Evolutionary conservation across 1,140 invertebrate genomes (phyloP), one percentile per base, ranked within the genome.

Genomic region (Argopecten irradians): DNA sequence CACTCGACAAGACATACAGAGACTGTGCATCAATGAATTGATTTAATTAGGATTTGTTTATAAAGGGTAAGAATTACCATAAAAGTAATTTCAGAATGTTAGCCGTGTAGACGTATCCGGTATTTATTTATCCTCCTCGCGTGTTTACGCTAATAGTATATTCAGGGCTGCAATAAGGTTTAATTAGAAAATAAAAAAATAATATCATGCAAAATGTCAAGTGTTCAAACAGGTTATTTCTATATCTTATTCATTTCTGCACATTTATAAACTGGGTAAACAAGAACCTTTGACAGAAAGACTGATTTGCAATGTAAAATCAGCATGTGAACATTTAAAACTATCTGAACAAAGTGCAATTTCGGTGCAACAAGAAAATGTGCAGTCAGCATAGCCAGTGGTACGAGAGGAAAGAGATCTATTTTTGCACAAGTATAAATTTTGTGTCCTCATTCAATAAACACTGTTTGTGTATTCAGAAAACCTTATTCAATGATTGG

Each of bases 1-100:
- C 55, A 71, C 55, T 71, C 55, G n/a, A 71, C n/a, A n/a, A 28
- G n/a, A 71, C n/a, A 71, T 71, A n/a, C 55, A 71, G n/a, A 71
- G 28, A n/a, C 28, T 28, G n/a, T n/a, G 5, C 16, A 28, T 28
- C n/a, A 28, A 71, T 71, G 55, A 28, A 71, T 71, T 71, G 55
- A 71, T 71, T 71, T 71, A 71, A 71, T 71, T 71, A 71, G 14
- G 55, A 28, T 71, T 71, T 71, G 55, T 71, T 71, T 71, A 71
- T 71, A 71, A 71, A 71, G 28, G 55, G n/a, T n/a, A 11, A 71
- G n/a, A 71, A 71, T 71, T 71, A 71, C 55, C 55, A 71, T 71
- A 71, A 71, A 71, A 71, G 55, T 71, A 71, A 71, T 71, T 71
- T 71, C 55, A 71, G 55, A 7, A 0, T n/a, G 55, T 28, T 5